These are phyloP conservation scores for Champsocephalus gunnari DNA, from an alignment of 2,797 vertebrate species.

Conservation along the genomic window DNA sequence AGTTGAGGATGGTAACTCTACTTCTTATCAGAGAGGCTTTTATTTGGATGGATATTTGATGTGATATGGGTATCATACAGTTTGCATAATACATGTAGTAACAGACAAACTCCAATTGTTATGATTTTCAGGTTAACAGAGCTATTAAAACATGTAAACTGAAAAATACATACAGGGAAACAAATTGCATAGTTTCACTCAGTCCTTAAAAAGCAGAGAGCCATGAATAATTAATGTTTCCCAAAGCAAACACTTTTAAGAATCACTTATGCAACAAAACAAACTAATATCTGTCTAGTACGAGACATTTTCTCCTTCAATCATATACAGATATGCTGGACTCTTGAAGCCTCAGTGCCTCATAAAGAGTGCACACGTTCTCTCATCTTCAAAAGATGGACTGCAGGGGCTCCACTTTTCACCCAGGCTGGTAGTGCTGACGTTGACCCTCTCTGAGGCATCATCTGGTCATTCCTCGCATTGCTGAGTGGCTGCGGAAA, in stretches of 20 bases:
- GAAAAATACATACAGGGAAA: background rate
- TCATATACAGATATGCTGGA: slow-evolving; percentile 1
- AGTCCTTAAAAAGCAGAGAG: background rate
- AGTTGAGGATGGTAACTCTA: slow-evolving; percentile 16
- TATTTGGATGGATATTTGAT: slow-evolving; percentile 37
- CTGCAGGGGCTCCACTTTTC: slow-evolving; percentile 12
- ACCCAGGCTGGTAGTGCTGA: slow-evolving; percentile 10
- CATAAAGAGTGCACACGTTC: slow-evolving; percentile 18
- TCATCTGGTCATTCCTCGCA: slow-evolving; percentile 13
- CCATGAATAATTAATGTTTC: slow-evolving; percentile 14
- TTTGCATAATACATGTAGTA: slow-evolving; percentile 20
- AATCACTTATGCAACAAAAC: slow-evolving; percentile 7
- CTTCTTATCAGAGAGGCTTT: slow-evolving; percentile 18
- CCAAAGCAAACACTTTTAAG: slow-evolving; percentile 11
- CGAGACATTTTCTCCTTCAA: background rate
- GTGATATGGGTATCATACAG: slow-evolving; percentile 23
- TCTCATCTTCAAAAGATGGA: slow-evolving; percentile 53
- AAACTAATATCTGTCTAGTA: background rate
- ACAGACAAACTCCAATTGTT: slow-evolving; percentile 1
- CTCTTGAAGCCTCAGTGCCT: slow-evolving; percentile 25
- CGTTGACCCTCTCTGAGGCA: slow-evolving; percentile 18
- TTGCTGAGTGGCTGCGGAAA: slow-evolving; percentile 28
- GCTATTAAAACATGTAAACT: slow-evolving; percentile 1
- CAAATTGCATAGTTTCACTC: background rate
- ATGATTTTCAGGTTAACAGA: slow-evolving; percentile 4